Evolutionary conservation across 2,888 invertebrate genomes (phyloP).

Genomic region (Eupithecia insigniata): DNA sequence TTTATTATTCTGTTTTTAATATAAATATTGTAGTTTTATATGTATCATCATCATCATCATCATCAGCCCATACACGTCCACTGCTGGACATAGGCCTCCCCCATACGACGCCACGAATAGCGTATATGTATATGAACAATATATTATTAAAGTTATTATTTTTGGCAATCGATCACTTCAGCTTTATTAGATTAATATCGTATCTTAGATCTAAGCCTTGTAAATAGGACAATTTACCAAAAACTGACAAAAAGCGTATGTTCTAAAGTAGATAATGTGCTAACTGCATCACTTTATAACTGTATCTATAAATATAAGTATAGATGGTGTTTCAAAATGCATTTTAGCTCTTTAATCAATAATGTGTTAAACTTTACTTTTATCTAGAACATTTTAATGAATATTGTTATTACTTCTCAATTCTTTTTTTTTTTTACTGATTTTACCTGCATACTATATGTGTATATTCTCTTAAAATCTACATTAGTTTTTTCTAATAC

Average conservation of each 20-base stretch:
- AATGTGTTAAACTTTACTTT: neutral
- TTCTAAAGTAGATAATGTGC: conserved; percentile 81
- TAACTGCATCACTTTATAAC: conserved; percentile 49
- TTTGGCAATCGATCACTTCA: neutral
- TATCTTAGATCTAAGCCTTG: conserved; percentile 46
- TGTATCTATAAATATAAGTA: neutral
- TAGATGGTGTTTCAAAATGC: neutral
- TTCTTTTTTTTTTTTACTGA: neutral
- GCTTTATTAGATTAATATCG: neutral
- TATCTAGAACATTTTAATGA: neutral
- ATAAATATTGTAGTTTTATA: neutral
- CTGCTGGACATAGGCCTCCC: too few species aligned
- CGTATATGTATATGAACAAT: neutral
- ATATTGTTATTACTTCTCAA: neutral
- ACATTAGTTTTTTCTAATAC: neutral
- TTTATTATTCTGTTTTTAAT: neutral
- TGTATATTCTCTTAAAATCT: too few species aligned
- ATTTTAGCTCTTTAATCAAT: neutral
- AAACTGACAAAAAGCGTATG: conserved; percentile 75
- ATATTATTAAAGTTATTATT: neutral
- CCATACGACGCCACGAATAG: too few species aligned
- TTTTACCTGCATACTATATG: neutral
- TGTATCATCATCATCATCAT: too few species aligned
- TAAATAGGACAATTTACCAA: conserved; percentile 51
- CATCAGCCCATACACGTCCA: too few species aligned